Percentiles rank a stretch among this genome's conserved stretches.
These are phyloP conservation scores for Holothuria leucospilota DNA, from an alignment of 53 echinoderm and acorn worm species.

Conservation along the genomic window DNA sequence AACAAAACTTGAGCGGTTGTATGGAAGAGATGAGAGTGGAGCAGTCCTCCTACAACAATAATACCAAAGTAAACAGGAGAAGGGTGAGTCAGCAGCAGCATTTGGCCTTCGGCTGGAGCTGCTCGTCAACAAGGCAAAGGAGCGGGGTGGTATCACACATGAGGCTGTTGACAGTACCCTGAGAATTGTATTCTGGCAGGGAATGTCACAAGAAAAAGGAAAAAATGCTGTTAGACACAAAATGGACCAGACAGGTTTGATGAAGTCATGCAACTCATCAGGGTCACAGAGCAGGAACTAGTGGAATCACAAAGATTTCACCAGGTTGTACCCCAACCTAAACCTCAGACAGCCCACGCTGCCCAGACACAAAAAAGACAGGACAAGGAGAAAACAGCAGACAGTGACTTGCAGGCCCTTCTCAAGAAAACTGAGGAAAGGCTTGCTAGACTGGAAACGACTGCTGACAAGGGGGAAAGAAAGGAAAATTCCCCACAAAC, in stretches of 20 bases:
- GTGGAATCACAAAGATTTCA: neutral
- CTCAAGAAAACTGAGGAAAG: neutral
- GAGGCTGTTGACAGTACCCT: neutral
- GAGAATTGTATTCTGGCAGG: conserved; percentile 34
- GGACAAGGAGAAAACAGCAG: neutral
- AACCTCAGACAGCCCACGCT: neutral
- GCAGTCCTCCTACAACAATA: conserved; percentile 43
- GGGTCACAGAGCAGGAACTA: conserved; percentile 14
- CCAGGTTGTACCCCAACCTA: no score
- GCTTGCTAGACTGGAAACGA: no score
- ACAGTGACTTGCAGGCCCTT: neutral
- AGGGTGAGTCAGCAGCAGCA: conserved; percentile 17
- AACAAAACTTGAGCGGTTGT: neutral
- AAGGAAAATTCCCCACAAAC: no score
- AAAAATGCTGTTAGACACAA: conserved; percentile 28
- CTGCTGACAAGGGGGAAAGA: no score
- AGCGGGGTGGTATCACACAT: neutral
- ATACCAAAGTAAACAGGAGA: neutral
- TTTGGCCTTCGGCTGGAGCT: conserved; percentile 19
- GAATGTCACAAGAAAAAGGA: neutral
- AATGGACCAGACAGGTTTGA: conserved; percentile 11
- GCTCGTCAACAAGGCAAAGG: neutral
- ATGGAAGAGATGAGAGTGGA: conserved; percentile 34
- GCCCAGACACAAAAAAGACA: neutral
- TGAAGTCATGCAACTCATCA: neutral